phyloP scores from a whole-genome alignment of 2,113 vertebrate genomes.

The Syngnathoides biaculeatus region DNA sequence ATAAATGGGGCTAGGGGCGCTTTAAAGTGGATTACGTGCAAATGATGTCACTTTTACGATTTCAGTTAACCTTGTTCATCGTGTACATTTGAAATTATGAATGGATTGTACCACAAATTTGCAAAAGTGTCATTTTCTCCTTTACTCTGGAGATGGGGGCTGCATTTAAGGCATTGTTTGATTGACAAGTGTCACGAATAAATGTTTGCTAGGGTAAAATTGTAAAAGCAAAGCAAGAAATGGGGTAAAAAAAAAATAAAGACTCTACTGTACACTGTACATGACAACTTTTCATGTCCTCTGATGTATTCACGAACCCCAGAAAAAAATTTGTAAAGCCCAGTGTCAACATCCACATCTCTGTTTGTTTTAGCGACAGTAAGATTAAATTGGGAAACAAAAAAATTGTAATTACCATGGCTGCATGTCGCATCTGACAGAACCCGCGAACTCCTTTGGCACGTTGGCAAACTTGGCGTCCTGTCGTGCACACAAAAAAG shows the following conservation, averaged over 20 bases:
- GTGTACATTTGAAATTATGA: not conserved
- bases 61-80: not conserved
- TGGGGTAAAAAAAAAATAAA: not conserved
- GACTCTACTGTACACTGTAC: no score
- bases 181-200: not conserved
- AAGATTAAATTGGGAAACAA: not conserved
- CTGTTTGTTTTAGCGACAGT: not conserved
- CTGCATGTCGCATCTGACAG: conserved; percentile 75
- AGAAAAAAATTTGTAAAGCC: conserved; percentile 3
- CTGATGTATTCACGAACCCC: conserved; percentile 6
- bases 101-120: not conserved
- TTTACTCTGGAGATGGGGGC: not conserved
- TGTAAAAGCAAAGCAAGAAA: not conserved
- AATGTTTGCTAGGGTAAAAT: conserved; percentile 2
- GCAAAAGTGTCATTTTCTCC: not conserved
- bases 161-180: not conserved
- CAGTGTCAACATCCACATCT: not conserved
- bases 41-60: not conserved
- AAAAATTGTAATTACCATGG: conserved; percentile 75
- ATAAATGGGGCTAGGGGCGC: not conserved
- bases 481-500: conserved; percentile 54
- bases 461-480: conserved; percentile 53
- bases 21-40: conserved; percentile 1
- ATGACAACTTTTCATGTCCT: not conserved
- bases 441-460: conserved; percentile 58